Base-by-base conservation (phyloP, 2,888 invertebrate species). In the Zelleria hepariella region DNA sequence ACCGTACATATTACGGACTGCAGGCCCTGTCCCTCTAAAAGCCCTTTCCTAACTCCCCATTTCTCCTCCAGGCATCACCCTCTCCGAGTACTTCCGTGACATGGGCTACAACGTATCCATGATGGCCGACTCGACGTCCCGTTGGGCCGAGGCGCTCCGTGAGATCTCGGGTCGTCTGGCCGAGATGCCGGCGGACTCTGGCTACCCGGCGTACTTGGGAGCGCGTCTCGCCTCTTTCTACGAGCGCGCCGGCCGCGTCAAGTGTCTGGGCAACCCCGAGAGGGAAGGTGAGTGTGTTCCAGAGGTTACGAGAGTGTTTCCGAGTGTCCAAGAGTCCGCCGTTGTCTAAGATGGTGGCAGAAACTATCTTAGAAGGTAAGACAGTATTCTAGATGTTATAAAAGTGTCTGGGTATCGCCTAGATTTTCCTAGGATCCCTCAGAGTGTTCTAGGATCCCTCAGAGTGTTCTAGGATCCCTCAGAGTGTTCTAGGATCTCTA, bases 91-190 rank as follows among this genome's bases (percentile, higher is more conserved):
- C 90, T 99, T 98, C 95, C 93, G 96, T 73, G 96, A 96, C 88
- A 98, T 98, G 99, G 99, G 99, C 78, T 98, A 98, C 93, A 97
- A 99, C 84, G 99, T 99, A 54, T 98, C 99, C 69, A 99, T 99
- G 99, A 99, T 99, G 99, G 99, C 99, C 64, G 99, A 99, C 90
- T 99, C 99, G 26, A 99, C 99, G 21, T 99, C 99, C 15, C 97
- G 99, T 90, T 99, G 99, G 99, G 99, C 99, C 63, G 99, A 99
- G 88, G 99, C 99, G 70, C 92, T 99, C 85, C 94, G 99, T 90
- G 99, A 99, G 93, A 99, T 99, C 90, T 99, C 99, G 0, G 98
- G 95, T 71, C 98, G 99, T 88, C 91, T 99, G 80, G 99, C 99
- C 80, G 99, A 99, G 92, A 99, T 99, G 99, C 99, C 99, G 77